phyloP scores from a whole-genome alignment of 2,797 vertebrate species.

The Siniperca scherzeri region DNA sequence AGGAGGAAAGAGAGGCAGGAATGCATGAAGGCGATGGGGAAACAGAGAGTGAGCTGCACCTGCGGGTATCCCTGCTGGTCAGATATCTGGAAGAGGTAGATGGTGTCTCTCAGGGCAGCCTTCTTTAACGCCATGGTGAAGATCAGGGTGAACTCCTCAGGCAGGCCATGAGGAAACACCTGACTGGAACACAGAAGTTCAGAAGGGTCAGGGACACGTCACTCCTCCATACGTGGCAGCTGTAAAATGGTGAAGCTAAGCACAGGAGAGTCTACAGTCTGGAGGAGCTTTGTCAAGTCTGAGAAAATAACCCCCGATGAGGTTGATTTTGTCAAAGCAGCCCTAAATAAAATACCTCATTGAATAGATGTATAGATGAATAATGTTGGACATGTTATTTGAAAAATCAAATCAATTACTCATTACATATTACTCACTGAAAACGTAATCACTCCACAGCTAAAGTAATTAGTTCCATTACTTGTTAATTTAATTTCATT shows the following conservation, averaged over 20 bases:
- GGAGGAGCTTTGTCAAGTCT: background rate
- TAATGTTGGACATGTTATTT: background rate
- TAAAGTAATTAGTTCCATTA: background rate
- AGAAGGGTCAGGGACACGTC: conserved; percentile 3
- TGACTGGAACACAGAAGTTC: conserved; percentile 81
- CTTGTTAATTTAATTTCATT: too few species aligned
- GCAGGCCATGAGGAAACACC: conserved; percentile 92
- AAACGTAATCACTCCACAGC: too few species aligned
- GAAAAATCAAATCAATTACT: background rate
- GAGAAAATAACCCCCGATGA: background rate
- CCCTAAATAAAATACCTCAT: background rate
- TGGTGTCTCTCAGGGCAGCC: conserved; percentile 88
- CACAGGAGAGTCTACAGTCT: background rate
- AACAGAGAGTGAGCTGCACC: conserved; percentile 79
- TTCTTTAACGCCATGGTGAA: conserved; percentile 94
- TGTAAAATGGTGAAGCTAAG: background rate
- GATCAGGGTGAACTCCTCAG: conserved; percentile 91
- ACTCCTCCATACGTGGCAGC: background rate
- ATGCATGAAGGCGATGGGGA: background rate
- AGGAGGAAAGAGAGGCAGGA: background rate
- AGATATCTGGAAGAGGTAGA: conserved; percentile 95
- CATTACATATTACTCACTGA: too few species aligned
- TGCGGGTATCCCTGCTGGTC: conserved; percentile 94
- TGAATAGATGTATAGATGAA: background rate
- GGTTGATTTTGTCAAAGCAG: too few species aligned